Evolutionary conservation across 2,113 vertebrate species (phyloP), one percentile per base, ranked within the genome.

Genomic region (Epinephelus fuscoguttatus): DNA sequence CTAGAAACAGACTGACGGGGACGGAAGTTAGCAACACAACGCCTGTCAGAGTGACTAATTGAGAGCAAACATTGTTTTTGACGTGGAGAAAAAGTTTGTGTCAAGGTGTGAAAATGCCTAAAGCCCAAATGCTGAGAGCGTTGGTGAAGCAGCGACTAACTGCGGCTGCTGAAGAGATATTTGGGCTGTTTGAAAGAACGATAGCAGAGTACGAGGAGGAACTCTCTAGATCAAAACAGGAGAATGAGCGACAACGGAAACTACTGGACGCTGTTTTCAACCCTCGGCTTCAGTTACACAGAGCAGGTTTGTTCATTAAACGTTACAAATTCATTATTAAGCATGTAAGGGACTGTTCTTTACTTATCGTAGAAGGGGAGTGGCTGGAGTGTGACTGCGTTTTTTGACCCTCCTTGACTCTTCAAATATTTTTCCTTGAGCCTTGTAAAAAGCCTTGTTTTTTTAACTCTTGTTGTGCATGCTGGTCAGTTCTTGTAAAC

Each of bases 81-180:
- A 59, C 15, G 67, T 11, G 11, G 13, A 69, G 17, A 17, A 3
- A 25, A 18, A 27, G 52, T 30, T 10, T 5, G 1, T 4, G 52
- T 49, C 1, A 23, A 6, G 4, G 30, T 40, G 52, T 25, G 14
- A 68, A 69, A 30, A 79, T 84, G 82, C 55, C 55, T 23, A 55
- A 37, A 40, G 33, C n/a, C 7, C 33, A 56, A 3, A 23, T 53
- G 15, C 19, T 84, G 50, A 80, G 62, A 17, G 47, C 9, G 14
- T 4, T 53, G 6, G 63, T 82, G 37, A 52, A 27, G 11, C 61
- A 78, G 74, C 61, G 79, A 3, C 78, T 86, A 1, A 42, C 17
- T 1, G 79, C 66, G 19, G 83, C 77, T 6, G 83, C 50, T 14
- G 37, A 80, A 18, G 49, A 50, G n/a, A 85, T 85, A 21, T 80